A percentile compares a stretch with the other conserved stretches of the same genome.
These are phyloP conservation scores for Drosophila pseudoananassae DNA, from an alignment of 1,140 invertebrate species.

Conservation along the genomic window DNA sequence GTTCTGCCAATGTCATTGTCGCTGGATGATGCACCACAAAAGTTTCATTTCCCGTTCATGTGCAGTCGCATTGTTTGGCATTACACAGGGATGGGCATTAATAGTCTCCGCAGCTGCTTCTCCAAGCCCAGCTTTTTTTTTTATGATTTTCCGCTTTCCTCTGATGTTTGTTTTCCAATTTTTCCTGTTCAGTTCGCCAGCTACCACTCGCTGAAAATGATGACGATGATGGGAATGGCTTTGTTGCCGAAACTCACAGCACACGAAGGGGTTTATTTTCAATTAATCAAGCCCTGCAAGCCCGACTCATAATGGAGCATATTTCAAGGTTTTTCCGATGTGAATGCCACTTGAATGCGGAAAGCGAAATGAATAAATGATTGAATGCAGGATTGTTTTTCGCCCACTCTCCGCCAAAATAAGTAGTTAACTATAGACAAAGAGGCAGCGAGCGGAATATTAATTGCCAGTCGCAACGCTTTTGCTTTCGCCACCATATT, in stretches of 20 bases:
- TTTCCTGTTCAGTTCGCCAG: not conserved
- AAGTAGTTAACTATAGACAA: constrained; percentile 55
- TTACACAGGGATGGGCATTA: constrained; percentile 70
- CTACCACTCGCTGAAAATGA: constrained; percentile 23
- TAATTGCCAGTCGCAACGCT: constrained; percentile 45
- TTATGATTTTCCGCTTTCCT: constrained; percentile 29
- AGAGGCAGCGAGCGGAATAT: constrained; percentile 38
- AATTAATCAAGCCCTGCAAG: constrained; percentile 67
- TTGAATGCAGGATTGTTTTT: constrained; percentile 56
- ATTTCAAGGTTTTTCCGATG: constrained; percentile 50
- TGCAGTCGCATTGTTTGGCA: constrained; percentile 69
- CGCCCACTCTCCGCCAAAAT: constrained; percentile 24
- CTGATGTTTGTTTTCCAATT: constrained; percentile 17
- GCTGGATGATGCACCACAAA: constrained; percentile 55
- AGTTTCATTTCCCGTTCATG: constrained; percentile 61
- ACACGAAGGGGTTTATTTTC: constrained; percentile 65
- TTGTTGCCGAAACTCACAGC: constrained; percentile 50
- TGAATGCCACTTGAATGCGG: constrained; percentile 55
- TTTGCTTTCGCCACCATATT: constrained; percentile 38
- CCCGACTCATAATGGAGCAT: constrained; percentile 19
- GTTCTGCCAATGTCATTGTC: constrained; percentile 57
- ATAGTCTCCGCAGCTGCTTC: constrained; percentile 50
- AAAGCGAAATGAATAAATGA: constrained; percentile 60
- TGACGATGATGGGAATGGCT: constrained; percentile 37
- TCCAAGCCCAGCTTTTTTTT: constrained; percentile 8